Base-by-base conservation (phyloP, 2,888 invertebrate genomes). In the Notocelia uddmanniana region DNA sequence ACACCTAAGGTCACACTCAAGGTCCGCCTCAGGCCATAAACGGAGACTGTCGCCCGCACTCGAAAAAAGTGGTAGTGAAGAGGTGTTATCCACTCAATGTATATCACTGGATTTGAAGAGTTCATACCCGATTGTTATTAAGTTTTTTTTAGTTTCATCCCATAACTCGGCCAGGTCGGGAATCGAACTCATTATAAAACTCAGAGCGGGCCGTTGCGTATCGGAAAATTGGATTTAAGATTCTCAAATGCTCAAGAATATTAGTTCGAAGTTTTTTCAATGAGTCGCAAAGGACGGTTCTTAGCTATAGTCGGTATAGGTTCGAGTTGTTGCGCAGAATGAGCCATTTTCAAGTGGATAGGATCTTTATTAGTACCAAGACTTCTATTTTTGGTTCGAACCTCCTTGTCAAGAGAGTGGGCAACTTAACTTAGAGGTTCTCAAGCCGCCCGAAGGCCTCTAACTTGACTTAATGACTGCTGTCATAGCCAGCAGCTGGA, bases 111-210 rank as follows among this genome's bases (percentile, higher is more conserved):
- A 45, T 54, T 37, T 48, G 31, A 72, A 68, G 55, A 69, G 23
- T 19, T 41, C 55, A 34, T 72, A 34, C 31, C 54, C 45, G 67
- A 62, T 72, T 72, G 72, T 72, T 72, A 72, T 72, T 72, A 62
- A 67, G 55, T 72, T 72, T 72, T 72, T 72, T 72, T 72, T 72
- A 72, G 72, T 72, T 72, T 71, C 31, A 54, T 48, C 52, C 66
- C 54, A 55, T 55, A 60, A 52, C 54, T 60, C 60, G 54, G 18
- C 55, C 55, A 41, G 52, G 31, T 57, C 60, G 34, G 67, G 67
- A 57, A 50, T 48, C 48, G 55, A 68, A 68, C 55, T 72, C 67
- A 72, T 72, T 72, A 72, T 72, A 57, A 72, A 62, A 72, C 67
- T 67, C 54, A 6, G 41, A 41, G 41, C 71, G 48, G 55, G 21